Conservation (phyloP, 1,140 invertebrate species). For the Venturia canescens region DNA sequence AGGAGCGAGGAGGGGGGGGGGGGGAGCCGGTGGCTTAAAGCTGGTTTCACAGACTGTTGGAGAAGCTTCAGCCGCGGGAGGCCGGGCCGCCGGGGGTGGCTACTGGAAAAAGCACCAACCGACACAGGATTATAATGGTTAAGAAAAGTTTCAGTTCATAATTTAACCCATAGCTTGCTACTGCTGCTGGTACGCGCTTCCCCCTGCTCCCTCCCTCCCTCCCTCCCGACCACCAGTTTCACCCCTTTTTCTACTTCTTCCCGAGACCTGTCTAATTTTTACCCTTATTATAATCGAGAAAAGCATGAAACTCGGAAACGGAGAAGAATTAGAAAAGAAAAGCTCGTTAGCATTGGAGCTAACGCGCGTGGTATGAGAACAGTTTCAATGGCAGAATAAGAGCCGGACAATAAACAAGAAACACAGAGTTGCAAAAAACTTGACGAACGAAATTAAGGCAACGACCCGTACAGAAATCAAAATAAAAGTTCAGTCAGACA, state of each 20-base stretch:
- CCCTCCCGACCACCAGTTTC: background rate
- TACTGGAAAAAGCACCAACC: constrained; percentile 11
- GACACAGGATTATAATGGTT: constrained; percentile 29
- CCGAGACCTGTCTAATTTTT: constrained; percentile 34
- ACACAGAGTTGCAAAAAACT: too few relatives aligned
- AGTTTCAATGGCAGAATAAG: background rate
- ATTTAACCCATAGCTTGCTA: constrained; percentile 33
- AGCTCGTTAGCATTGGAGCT: background rate
- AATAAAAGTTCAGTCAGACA: too few relatives aligned
- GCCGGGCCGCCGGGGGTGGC: too few relatives aligned
- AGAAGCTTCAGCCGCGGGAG: background rate
- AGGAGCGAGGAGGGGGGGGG: background rate
- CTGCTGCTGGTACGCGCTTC: constrained; percentile 21
- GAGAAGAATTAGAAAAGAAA: too few relatives aligned
- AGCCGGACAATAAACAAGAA: too few relatives aligned
- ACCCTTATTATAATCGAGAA: constrained; percentile 38
- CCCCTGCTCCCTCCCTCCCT: constrained; percentile 33
- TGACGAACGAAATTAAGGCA: too few relatives aligned
- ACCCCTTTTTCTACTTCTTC: background rate
- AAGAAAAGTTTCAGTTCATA: constrained; percentile 40
- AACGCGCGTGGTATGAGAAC: background rate
- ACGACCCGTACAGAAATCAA: too few relatives aligned
- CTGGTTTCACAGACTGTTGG: background rate
- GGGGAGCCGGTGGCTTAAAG: background rate
- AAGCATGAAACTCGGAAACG: background rate